phyloP scores from a whole-genome alignment of 2,888 invertebrate genomes.

The Cetonia aurata region DNA sequence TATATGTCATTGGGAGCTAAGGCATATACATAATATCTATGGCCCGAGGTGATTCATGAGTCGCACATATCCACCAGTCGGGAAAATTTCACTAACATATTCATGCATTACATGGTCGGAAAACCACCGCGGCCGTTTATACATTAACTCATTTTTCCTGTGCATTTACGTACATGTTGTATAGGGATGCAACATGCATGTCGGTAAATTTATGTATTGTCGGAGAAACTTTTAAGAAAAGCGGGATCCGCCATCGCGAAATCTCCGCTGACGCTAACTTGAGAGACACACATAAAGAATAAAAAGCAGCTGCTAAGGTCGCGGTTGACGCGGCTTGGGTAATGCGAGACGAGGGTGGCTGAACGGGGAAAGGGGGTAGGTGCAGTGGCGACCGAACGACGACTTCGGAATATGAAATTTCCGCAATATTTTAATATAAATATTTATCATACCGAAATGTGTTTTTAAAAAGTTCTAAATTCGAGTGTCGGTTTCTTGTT shows the following conservation, averaged over 20 bases:
- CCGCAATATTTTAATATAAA: slow-evolving; percentile 41
- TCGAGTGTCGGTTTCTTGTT: slow-evolving; percentile 28
- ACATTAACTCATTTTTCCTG: slow-evolving; percentile 35
- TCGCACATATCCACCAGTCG: slow-evolving; percentile 16
- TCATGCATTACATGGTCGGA: slow-evolving; percentile 16
- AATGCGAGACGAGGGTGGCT: not conserved
- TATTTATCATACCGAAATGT: slow-evolving; percentile 40
- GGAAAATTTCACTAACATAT: slow-evolving; percentile 27
- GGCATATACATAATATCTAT: slow-evolving; percentile 38
- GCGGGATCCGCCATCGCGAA: slow-evolving; percentile 15
- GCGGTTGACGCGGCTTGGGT: slow-evolving; percentile 16
- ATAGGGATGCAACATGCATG: slow-evolving; percentile 15
- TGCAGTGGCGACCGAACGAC: slow-evolving; percentile 28
- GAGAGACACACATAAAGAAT: slow-evolving; percentile 38
- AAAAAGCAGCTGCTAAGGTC: slow-evolving; percentile 29
- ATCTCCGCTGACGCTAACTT: slow-evolving; percentile 35
- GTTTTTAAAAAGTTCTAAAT: slow-evolving; percentile 39
- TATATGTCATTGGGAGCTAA: slow-evolving; percentile 30
- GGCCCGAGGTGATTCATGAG: slow-evolving; percentile 24
- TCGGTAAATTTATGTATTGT: slow-evolving; percentile 37
- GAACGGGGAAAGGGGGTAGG: slow-evolving; percentile 20
- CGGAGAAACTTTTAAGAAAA: slow-evolving; percentile 37
- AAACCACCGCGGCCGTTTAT: slow-evolving; percentile 25
- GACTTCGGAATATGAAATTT: slow-evolving; percentile 39
- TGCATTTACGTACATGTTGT: slow-evolving; percentile 21